Evolutionary conservation across 2,113 vertebrate species (phyloP).

Genomic region (Jaculus jaculus): DNA sequence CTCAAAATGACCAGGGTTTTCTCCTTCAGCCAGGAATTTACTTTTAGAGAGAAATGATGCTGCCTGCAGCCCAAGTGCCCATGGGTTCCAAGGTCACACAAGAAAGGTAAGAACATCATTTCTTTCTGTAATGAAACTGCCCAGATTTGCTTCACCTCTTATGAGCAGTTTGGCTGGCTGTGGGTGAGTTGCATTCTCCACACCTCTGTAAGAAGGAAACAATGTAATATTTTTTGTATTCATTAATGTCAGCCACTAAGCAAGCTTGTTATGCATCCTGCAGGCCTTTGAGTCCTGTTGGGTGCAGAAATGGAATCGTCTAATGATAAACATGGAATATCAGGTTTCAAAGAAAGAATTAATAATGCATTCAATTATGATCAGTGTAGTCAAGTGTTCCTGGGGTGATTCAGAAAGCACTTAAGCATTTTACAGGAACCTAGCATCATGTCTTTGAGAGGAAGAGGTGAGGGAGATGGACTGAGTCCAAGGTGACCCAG

Average conservation of each 20-base stretch:
- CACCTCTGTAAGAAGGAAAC: conserved; percentile 45
- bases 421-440: conserved; percentile 77
- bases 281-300: conserved; percentile 49
- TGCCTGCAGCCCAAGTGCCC: neutral
- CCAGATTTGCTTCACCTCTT: conserved; percentile 13
- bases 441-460: conserved; percentile 51
- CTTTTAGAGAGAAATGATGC: neutral
- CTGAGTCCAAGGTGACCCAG: neutral
- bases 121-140: neutral
- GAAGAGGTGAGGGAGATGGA: conserved; percentile 58
- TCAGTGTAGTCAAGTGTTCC: conserved; percentile 71
- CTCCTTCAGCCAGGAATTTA: neutral
- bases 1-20: neutral
- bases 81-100: neutral
- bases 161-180: neutral
- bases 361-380: conserved; percentile 77
- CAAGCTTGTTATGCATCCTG: conserved; percentile 6
- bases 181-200: neutral
- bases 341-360: conserved; percentile 76
- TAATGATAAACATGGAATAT: conserved; percentile 67
- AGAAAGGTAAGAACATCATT: neutral
- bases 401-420: conserved; percentile 77
- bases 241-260: neutral
- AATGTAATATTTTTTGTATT: neutral
- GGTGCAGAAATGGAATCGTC: conserved; percentile 26